Evolutionary conservation across 2,797 vertebrate genomes (phyloP), one percentile per base, ranked within the genome.

Genomic region (Scolopax rusticola): DNA sequence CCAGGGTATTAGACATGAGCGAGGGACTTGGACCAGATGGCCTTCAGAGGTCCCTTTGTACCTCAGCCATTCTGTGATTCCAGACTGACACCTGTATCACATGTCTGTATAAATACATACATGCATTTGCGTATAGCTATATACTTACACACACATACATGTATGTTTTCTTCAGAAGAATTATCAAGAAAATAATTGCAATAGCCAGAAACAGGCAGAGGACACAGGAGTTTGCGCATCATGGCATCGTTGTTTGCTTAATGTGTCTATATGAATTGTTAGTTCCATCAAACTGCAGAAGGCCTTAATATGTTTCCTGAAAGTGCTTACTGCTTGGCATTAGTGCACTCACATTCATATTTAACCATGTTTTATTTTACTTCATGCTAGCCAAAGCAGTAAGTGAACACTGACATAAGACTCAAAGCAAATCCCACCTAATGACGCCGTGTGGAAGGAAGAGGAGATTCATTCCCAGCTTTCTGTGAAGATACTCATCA

Each of bases 331-430:
- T 89, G 59, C 43, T 76, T 57, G 36, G 36, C 27, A 9, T 21
- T 45, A 8, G 12, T 56, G 48, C 54, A 5, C 11, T 64, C 5
- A 2, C 28, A 57, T 50, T 11, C 14, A 0, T 70, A 10, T 94
- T 95, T 98, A 94, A 98, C 68, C 33, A 3, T 95, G 71, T 94
- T 95, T 87, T 97, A 17, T 97, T 97, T 96, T 92, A 85, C 93
- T 97, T 93, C 92, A 79, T 69, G 41, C 70, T 97, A 99, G 99
- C 99, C 98, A 99, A 99, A 98, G 99, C 99, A 48, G 98, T 98
- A 87, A 98, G 98, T 83, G 99, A 99, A 94, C 98, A 99, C 53
- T 99, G 97, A 98, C 4, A 1, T 64, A 28, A 53, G 86, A 43
- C 47, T 87, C 3, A 28, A 76, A 78, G 82, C 89, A 83, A 87